These are phyloP conservation scores for Zosterops pallidus DNA, from an alignment of 2,113 vertebrate species.

Conservation along the genomic window DNA sequence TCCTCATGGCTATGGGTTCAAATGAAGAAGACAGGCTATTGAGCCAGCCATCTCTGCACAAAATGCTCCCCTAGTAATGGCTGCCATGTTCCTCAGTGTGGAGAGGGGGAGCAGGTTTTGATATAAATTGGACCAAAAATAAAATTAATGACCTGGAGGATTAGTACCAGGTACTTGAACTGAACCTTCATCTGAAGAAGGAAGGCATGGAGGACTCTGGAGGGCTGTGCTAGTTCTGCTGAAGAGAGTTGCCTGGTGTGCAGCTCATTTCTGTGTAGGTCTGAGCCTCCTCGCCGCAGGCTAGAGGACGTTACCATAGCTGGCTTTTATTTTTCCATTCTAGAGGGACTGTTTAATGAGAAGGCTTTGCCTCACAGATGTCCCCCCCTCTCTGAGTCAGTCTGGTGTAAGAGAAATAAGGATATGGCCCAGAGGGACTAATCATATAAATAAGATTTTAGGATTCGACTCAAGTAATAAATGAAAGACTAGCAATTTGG, in stretches of 20 bases:
- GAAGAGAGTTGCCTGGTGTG: neutral
- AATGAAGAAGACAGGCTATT: neutral
- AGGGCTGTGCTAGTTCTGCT: conserved; percentile 13
- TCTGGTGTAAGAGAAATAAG: conserved; percentile 50
- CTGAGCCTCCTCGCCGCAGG: neutral
- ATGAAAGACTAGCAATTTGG: conserved; percentile 41
- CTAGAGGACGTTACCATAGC: conserved; percentile 8
- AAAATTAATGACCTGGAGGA: conserved; percentile 6
- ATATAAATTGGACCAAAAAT: neutral
- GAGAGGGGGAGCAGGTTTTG: neutral
- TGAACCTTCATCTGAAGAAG: conserved; percentile 3
- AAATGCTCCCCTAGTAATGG: neutral
- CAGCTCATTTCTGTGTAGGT: conserved; percentile 11
- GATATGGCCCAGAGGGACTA: conserved; percentile 55
- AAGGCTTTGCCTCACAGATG: conserved; percentile 13
- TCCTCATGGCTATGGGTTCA: neutral
- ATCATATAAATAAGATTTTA: conserved; percentile 64
- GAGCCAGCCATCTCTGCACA: neutral
- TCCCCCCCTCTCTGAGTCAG: neutral
- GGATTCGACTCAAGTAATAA: conserved; percentile 49
- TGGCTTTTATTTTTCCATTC: conserved; percentile 37
- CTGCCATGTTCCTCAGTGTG: neutral
- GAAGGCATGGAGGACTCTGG: neutral
- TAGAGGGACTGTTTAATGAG: conserved; percentile 44
- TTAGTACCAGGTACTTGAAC: conserved; percentile 13